phyloP scores from a whole-genome alignment of 2,113 vertebrate species.

The Cheilinus undulatus region DNA sequence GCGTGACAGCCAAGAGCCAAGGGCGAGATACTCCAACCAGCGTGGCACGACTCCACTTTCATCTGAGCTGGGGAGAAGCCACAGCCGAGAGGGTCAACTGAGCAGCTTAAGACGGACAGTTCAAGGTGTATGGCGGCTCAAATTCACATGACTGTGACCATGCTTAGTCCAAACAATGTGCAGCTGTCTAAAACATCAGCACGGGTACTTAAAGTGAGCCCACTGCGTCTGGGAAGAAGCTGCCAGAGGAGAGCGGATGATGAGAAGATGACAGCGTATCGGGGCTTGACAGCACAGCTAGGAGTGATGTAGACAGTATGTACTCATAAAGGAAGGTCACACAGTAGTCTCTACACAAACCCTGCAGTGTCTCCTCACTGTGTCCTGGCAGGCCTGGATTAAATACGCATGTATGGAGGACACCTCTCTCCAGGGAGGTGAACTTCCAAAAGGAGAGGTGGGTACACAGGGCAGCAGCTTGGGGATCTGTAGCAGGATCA shows the following conservation, averaged over 20 bases:
- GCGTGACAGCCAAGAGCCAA: constrained; percentile 69
- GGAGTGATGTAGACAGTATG: constrained; percentile 54
- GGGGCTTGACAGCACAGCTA: constrained; percentile 44
- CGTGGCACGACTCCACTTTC: constrained; percentile 51
- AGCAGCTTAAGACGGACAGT: constrained; percentile 57
- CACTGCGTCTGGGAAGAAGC: constrained; percentile 30
- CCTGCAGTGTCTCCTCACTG: no score
- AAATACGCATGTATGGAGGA: constrained; percentile 26
- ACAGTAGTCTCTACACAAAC: constrained; percentile 36
- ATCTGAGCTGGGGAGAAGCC: constrained; percentile 53
- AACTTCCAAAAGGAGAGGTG: constrained; percentile 31
- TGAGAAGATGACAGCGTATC: constrained; percentile 67
- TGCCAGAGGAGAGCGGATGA: constrained; percentile 42
- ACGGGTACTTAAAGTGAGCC: constrained; percentile 38
- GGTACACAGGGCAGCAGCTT: constrained; percentile 25
- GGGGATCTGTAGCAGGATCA: constrained; percentile 36
- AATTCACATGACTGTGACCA: constrained; percentile 34
- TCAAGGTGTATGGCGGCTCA: constrained; percentile 57
- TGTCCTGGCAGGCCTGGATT: constrained; percentile 43
- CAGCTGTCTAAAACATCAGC: constrained; percentile 46
- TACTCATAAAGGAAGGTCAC: constrained; percentile 58
- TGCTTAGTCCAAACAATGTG: constrained; percentile 47
- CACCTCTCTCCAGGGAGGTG: constrained; percentile 33
- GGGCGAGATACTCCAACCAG: constrained; percentile 54
- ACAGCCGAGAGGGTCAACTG: constrained; percentile 55